Percentiles rank a stretch among this genome's conserved stretches.
phyloP scores from a whole-genome alignment of 2,888 invertebrate species.

The Drosophila mimica region DNA sequence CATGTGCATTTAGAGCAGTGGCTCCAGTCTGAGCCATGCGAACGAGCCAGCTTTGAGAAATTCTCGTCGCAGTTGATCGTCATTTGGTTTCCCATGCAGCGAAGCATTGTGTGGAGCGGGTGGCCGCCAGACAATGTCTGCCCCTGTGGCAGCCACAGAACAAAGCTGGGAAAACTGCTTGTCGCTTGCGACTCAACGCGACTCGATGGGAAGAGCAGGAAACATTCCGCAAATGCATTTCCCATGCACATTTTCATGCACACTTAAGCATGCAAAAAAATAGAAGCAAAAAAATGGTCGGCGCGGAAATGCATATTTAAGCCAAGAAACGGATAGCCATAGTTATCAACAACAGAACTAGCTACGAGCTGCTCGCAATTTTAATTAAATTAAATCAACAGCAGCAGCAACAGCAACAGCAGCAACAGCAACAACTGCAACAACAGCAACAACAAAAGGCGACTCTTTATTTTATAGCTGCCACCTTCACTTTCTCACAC shows the following conservation, averaged over 20 bases:
- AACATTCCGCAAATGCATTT: slow-evolving; percentile 81
- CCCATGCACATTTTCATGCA: slow-evolving; percentile 74
- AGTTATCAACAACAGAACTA: slow-evolving; percentile 31
- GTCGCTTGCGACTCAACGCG: background rate
- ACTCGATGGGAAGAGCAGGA: slow-evolving; percentile 33
- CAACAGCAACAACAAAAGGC: slow-evolving; percentile 2
- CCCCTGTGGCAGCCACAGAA: slow-evolving; percentile 34
- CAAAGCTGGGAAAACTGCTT: slow-evolving; percentile 65
- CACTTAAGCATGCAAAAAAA: slow-evolving; percentile 24
- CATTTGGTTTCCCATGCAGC: slow-evolving; percentile 62
- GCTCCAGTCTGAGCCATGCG: slow-evolving; percentile 21
- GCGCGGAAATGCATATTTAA: slow-evolving; percentile 65
- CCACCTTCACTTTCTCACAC: slow-evolving; percentile 61
- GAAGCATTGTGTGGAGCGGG: slow-evolving; percentile 54
- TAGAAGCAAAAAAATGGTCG: background rate
- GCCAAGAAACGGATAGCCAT: slow-evolving; percentile 38
- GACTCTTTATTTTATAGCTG: slow-evolving; percentile 22
- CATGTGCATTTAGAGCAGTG: slow-evolving; percentile 34
- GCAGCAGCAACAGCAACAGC: slow-evolving; percentile 12
- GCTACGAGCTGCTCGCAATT: slow-evolving; percentile 49
- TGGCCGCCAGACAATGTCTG: slow-evolving; percentile 22
- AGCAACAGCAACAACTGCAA: slow-evolving; percentile 30
- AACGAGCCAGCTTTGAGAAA: slow-evolving; percentile 42
- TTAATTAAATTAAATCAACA: slow-evolving; percentile 66
- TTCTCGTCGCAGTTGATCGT: slow-evolving; percentile 32